Base-by-base conservation (phyloP, 2,113 vertebrate species). In the Pteronura brasiliensis region DNA sequence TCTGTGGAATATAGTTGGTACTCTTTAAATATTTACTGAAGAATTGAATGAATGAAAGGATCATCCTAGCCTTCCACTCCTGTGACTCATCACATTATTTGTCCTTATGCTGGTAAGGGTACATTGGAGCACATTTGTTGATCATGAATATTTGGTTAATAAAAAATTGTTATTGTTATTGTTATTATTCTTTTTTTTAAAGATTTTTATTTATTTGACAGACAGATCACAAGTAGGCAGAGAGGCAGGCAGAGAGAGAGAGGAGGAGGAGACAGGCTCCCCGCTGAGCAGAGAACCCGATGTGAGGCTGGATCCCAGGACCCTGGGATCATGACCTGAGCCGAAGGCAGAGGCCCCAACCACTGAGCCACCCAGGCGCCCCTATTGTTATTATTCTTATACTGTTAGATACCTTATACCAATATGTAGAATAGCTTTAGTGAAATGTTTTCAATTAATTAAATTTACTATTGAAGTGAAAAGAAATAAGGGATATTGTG, bases 381-480 rank as follows among this genome's bases (percentile, higher is more conserved):
- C 42, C 20, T 65, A 29, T 94, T 55, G 18, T 82, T 72, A n/a
- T 77, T 92, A 18, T 52, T 90, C 7, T 96, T 90, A 25, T n/a
- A 25, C 80, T 2, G 23, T 76, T 69, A 92, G 61, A 71, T 10
- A 72, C 79, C 12, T 90, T 59, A 82, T 57, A 79, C 39, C 42
- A 84, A 69, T 34, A 77, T 63, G 47, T 9, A 86, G 47, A 81
- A 52, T 71, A 82, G 18, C 27, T 88, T 85, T 92, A 93, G 27
- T 92, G 36, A 87, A 95, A 92, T 93, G 34, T 72, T 94, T 84
- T 94, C 23, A 72, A 36, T 69, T 52, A 93, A 67, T 65, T 94
- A 72, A 95, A 81, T 88, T 57, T 23, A 88, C 10, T 42, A 18
- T 47, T 93, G 83, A 92, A 67, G 7, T 95, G 55, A 94, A 76